Base-by-base conservation (phyloP, 1,140 invertebrate species). In the Bombus sibiricus region DNA sequence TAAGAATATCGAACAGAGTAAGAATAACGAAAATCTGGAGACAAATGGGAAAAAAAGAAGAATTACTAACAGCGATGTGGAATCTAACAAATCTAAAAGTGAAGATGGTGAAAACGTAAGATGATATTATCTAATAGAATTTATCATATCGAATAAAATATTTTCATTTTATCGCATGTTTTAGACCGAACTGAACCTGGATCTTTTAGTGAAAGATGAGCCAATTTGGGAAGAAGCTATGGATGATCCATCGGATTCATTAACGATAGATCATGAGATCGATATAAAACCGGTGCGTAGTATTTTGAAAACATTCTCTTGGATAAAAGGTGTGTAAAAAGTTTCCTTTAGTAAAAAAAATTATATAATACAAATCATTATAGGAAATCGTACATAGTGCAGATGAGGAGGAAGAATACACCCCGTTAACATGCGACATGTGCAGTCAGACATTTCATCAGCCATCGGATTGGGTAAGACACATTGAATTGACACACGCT, bases 361-460 rank as follows among this genome's bases (percentile, higher is more conserved):
- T 12, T 4, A 3, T 62, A 37, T 43, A 47, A 25, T 12, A 32
- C n/a, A 9, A 22, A 32, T 75, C 10, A 18, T 47, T 32, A 9
- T 28, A 95, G 95, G 95, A 96, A 92, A 95, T 95, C 66, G 94
- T 95, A 25, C 95, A 95, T 39, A 95, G 95, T 84, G 94, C 94
- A 22, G 94, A 95, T 80, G 94, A 95, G 81, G 95, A 96, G 83
- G 95, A 96, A 78, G 94, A 96, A 66, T 97, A 97, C 91, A 97
- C 97, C 37, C 97, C 97, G 62, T 94, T 98, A 78, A 97, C 97
- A 8, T 98, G 97, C 92, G 97, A 98, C 93, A 96, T 98, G 92
- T 98, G 97, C 92, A 97, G 97, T 92, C 97, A 98, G 96, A 97
- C 97, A 28, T 98, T 98, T 93, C 97, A 97, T 77, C 96, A 97